Percentiles rank a stretch among this genome's conserved stretches.
These are phyloP conservation scores for Heliconius hewitsoni DNA, from an alignment of 1,140 invertebrate species.

Conservation along the genomic window DNA sequence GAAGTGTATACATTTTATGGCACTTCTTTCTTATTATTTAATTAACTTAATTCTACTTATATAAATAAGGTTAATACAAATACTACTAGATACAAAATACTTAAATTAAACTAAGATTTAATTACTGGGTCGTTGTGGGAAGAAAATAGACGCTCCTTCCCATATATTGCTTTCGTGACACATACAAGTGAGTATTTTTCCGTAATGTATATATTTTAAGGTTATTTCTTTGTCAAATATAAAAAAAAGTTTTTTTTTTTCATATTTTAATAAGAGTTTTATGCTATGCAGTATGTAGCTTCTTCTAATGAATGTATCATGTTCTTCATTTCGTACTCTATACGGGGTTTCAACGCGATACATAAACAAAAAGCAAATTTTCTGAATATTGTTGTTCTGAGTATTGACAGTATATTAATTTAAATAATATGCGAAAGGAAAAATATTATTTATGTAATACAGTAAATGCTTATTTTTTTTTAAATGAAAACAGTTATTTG, in stretches of 20 bases:
- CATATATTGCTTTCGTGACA: too few relatives aligned
- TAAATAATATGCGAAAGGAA: background rate
- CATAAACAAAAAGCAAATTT: background rate
- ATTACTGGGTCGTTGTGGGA: background rate
- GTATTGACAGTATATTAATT: background rate
- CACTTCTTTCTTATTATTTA: slow-evolving; percentile 62
- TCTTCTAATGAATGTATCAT: too few relatives aligned
- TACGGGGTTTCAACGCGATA: background rate
- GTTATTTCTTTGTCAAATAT: too few relatives aligned
- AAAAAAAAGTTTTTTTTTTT: too few relatives aligned
- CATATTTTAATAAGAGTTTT: too few relatives aligned
- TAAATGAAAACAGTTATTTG: background rate
- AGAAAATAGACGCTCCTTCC: background rate
- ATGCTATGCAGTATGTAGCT: too few relatives aligned
- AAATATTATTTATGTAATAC: too few relatives aligned
- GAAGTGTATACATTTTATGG: slow-evolving; percentile 68
- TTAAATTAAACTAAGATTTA: background rate
- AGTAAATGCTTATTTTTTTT: background rate
- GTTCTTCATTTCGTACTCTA: background rate
- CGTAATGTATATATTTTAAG: too few relatives aligned
- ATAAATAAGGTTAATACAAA: slow-evolving; percentile 35
- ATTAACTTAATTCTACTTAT: slow-evolving; percentile 25
- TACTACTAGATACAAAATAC: slow-evolving; percentile 36
- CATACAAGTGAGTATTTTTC: background rate
- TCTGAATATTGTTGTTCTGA: background rate